Evolutionary conservation across 2,888 invertebrate genomes (phyloP).

Genomic region (Mechanitis mazaeus): DNA sequence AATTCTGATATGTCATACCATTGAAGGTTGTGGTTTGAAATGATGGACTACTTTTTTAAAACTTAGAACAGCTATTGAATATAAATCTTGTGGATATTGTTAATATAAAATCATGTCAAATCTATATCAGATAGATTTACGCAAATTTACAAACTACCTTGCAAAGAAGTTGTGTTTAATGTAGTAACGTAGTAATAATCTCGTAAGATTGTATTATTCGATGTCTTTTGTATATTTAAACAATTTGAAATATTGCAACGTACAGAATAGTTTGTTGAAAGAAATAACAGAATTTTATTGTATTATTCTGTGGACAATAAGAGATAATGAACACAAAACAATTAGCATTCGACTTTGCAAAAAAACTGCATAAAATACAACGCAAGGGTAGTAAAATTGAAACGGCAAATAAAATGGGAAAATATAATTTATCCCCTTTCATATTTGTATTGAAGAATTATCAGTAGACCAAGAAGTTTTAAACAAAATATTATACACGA

Average conservation of each 20-base stretch:
- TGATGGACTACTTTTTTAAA: not conserved
- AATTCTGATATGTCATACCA: not conserved
- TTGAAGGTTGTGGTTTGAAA: not conserved
- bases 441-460: too few species aligned
- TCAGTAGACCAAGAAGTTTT: too few species aligned
- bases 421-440: not conserved
- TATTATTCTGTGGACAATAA: conserved; percentile 20
- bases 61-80: too few species aligned
- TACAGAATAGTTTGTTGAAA: not conserved
- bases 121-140: too few species aligned
- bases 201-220: too few species aligned
- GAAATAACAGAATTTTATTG: conserved; percentile 17
- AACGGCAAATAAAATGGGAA: not conserved
- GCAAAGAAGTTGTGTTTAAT: too few species aligned
- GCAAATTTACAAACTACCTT: too few species aligned
- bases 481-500: too few species aligned
- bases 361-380: conserved; percentile 7
- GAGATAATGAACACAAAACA: conserved; percentile 18
- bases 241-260: too few species aligned
- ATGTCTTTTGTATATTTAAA: not conserved
- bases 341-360: conserved; percentile 11
- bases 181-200: too few species aligned
- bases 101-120: too few species aligned
- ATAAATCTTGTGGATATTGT: too few species aligned
- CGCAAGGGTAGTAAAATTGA: not conserved